Base-by-base conservation (phyloP, 2,888 invertebrate genomes). In the Hydraecia micacea region DNA sequence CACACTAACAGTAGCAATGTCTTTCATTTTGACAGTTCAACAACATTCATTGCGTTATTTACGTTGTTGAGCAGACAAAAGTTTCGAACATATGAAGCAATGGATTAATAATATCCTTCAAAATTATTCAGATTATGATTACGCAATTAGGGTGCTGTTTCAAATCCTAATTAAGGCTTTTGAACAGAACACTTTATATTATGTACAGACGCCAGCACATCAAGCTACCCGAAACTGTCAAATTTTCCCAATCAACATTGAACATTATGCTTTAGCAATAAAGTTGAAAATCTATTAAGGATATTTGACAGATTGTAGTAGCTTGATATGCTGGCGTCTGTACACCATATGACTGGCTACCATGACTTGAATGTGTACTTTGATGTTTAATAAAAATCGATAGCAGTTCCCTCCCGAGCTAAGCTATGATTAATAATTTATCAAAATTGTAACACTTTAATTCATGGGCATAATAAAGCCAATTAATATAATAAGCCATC, bases 401-500 rank as follows among this genome's bases (percentile, higher is more conserved):
- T 52, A 67, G 15, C 6, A 63, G 18, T 15, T 5, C 3, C 15
- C 3, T 32, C 18, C 15, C 0, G 8, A 67, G 36, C 18, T 28
- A 66, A 62, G 60, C 13, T 80, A 36, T 62, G 9, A 36, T 69
- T 28, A 46, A 60, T 65, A 58, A 68, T 80, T 73, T 63, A 81
- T 85, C 58, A 63, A 84, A 84, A 21, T 36, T 36, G 28, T 73
- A 63, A 73, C 42, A 73, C 42, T 68, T 63, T 49, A 69, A 60
- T 84, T 63, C 55, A 68, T 62, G 52, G 60, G 8, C 28, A 46
- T 65, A 83, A 46, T 65, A 73, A 72, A 71, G 70, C 58, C 66
- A 70, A 80, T 84, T 81, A 74, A 81, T 75, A 71, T 85, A 85
- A 81, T 75, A 85, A 85, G 58, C 55, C 46, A 82, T 85, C 85